A percentile compares a stretch with the other conserved stretches of the same genome.
phyloP scores from a whole-genome alignment of 92 coral and sea anemone genomes.

The Pocillopora grandis region DNA sequence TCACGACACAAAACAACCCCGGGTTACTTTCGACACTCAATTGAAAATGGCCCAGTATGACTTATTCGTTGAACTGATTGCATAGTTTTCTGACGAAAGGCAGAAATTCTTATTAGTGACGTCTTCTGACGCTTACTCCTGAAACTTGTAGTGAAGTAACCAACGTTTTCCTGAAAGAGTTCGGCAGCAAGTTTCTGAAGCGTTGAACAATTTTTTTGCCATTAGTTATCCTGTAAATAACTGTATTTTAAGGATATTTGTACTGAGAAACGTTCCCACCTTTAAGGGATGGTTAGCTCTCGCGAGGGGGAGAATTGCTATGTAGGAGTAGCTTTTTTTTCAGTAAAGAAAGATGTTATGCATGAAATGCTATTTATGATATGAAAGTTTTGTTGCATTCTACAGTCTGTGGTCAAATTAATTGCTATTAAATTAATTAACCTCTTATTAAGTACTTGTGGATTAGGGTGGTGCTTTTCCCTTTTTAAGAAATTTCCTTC shows the following conservation, averaged over 20 bases:
- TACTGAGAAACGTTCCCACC: background rate
- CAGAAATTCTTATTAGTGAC: too few relatives aligned
- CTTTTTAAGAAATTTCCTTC: too few relatives aligned
- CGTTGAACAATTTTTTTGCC: background rate
- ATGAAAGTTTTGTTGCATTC: constrained; percentile 34
- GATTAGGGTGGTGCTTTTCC: too few relatives aligned
- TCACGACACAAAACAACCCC: too few relatives aligned
- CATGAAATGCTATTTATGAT: constrained; percentile 33
- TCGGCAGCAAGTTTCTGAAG: too few relatives aligned
- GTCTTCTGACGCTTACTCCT: too few relatives aligned
- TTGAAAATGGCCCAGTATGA: too few relatives aligned
- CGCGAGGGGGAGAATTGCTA: background rate
- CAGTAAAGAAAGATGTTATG: constrained; percentile 1
- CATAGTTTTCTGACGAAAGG: too few relatives aligned
- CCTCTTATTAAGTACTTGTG: too few relatives aligned
- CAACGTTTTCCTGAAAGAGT: background rate
- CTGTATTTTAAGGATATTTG: constrained; percentile 9
- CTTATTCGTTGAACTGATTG: too few relatives aligned
- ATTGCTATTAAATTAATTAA: background rate
- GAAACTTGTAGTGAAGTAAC: background rate
- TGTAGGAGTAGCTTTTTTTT: constrained; percentile 9
- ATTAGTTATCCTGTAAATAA: background rate
- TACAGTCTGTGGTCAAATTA: background rate
- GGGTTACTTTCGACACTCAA: too few relatives aligned
- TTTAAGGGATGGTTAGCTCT: background rate